Evolutionary conservation across 2,113 vertebrate genomes (phyloP).

Genomic region (Rhea americana): DNA sequence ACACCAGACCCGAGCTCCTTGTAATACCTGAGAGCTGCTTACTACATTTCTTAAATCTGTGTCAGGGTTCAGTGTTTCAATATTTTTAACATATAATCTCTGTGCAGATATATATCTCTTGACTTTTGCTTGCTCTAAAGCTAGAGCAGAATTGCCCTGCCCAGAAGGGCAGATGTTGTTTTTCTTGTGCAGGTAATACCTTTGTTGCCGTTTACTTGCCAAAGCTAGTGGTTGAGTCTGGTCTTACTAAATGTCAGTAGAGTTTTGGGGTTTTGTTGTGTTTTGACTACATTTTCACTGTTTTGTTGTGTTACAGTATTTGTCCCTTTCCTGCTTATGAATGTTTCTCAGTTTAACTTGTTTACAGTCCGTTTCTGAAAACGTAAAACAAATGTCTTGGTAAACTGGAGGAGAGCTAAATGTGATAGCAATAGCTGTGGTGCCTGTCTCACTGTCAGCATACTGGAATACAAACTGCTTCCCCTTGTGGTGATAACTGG

Average conservation of each 20-base stretch:
- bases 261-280: background rate
- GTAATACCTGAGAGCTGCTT: background rate
- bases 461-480: background rate
- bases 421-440: background rate
- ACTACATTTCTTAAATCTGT: background rate
- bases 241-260: background rate
- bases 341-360: background rate
- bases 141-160: background rate
- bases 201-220: background rate
- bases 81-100: background rate
- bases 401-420: background rate
- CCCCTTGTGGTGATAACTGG: constrained; percentile 35
- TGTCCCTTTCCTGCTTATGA: background rate
- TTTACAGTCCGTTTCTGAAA: background rate
- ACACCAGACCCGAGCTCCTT: background rate
- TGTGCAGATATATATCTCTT: background rate
- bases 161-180: background rate
- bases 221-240: background rate
- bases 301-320: background rate
- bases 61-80: background rate
- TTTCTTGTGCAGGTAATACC: too few species aligned
- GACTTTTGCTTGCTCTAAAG: background rate
- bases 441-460: background rate
- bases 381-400: background rate
- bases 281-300: background rate